Conservation (phyloP, 2,888 invertebrate species). For the Blastobasis adustella region DNA sequence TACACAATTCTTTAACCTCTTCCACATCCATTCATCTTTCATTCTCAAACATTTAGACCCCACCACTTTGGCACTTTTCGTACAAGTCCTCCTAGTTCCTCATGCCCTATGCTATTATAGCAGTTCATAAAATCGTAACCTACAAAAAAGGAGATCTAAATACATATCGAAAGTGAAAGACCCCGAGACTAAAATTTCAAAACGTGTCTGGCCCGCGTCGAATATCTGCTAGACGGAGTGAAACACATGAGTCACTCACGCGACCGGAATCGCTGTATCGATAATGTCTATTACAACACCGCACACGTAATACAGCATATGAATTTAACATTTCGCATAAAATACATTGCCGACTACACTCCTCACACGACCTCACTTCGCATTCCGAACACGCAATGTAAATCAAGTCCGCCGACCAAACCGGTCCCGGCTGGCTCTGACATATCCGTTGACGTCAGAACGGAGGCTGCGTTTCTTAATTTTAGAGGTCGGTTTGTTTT, state of each 20-base stretch:
- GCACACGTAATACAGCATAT: constrained; percentile 22
- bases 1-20: too few species aligned
- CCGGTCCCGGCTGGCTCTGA: neutral
- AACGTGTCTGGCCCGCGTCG: neutral
- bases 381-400: constrained; percentile 2
- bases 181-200: too few species aligned
- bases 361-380: neutral
- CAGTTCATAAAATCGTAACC: too few species aligned
- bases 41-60: too few species aligned
- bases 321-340: constrained; percentile 5
- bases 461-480: constrained; percentile 28
- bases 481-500: constrained; percentile 23
- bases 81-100: too few species aligned
- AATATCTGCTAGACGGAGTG: constrained; percentile 4
- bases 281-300: constrained; percentile 40
- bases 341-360: neutral
- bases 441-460: constrained; percentile 28
- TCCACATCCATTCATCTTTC: too few species aligned
- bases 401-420: neutral
- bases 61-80: too few species aligned
- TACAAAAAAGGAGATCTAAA: too few species aligned
- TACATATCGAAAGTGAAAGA: too few species aligned
- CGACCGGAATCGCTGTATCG: constrained; percentile 32
- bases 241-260: constrained; percentile 35
- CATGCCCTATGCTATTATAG: too few species aligned